A percentile compares a stretch with the other conserved stretches of the same genome.
These are phyloP conservation scores for Leucophenga montana DNA, from an alignment of 2,888 invertebrate genomes.

Conservation along the genomic window DNA sequence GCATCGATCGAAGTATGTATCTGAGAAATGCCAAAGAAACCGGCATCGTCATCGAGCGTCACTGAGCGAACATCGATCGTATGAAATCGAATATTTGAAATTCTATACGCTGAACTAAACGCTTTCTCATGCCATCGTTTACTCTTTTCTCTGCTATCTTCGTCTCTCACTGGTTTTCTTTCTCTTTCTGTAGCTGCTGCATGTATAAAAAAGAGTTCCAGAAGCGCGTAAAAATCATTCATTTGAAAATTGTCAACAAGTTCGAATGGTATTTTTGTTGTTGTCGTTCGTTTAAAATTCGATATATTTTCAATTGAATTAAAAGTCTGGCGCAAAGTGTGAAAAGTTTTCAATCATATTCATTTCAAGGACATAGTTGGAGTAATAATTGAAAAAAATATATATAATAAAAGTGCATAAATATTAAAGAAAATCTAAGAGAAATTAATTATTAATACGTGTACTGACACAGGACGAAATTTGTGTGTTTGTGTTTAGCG, in stretches of 20 bases:
- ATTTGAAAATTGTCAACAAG: conserved; percentile 62
- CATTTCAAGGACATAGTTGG: background rate
- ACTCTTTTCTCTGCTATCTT: conserved; percentile 25
- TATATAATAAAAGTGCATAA: conserved; percentile 4
- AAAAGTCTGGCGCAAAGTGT: background rate
- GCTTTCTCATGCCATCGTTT: too few relatives aligned
- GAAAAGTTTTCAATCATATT: background rate
- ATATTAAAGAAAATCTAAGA: conserved; percentile 10
- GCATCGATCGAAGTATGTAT: too few relatives aligned
- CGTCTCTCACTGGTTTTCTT: background rate
- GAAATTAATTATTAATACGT: background rate
- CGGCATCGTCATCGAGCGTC: too few relatives aligned
- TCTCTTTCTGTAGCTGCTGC: conserved; percentile 29
- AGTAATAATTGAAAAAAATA: background rate
- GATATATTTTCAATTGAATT: background rate
- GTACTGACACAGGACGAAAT: background rate
- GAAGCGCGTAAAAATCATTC: conserved; percentile 56
- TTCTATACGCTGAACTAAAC: too few relatives aligned
- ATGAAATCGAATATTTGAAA: too few relatives aligned
- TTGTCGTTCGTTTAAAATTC: background rate
- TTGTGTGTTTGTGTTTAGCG: background rate
- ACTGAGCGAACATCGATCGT: too few relatives aligned
- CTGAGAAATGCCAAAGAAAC: too few relatives aligned
- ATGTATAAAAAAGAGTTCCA: conserved; percentile 56
- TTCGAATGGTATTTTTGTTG: conserved; percentile 46